A percentile compares a stretch with the other conserved stretches of the same genome.
Evolutionary conservation across 1,140 invertebrate species (phyloP).

Genomic region (Drosophila pachea): DNA sequence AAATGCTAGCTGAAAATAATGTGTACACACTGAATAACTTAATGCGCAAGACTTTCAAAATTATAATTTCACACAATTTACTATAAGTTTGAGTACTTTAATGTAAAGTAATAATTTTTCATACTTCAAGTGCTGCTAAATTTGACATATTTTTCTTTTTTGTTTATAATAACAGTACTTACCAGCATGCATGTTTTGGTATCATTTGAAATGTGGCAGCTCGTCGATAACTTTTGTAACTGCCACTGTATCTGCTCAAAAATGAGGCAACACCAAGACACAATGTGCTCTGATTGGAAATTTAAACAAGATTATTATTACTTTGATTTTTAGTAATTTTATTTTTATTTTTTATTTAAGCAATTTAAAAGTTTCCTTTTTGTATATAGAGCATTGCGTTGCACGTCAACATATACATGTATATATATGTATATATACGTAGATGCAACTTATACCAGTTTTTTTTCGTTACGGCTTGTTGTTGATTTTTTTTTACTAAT

Average conservation of each 20-base stretch:
- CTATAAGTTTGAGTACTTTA: too few species aligned
- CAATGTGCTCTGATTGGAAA: conserved; percentile 23
- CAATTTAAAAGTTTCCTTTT: conserved; percentile 67
- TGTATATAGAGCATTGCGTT: conserved; percentile 67
- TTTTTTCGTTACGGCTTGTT: conserved; percentile 21
- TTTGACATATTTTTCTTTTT: too few species aligned
- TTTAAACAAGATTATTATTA: neutral
- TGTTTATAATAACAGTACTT: too few species aligned
- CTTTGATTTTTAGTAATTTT: conserved; percentile 35
- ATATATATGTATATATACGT: conserved; percentile 31
- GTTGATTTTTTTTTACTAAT: conserved; percentile 52
- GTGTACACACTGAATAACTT: conserved; percentile 20
- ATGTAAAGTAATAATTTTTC: too few species aligned
- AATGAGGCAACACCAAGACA: neutral
- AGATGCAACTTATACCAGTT: conserved; percentile 21
- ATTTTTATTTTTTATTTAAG: conserved; percentile 62
- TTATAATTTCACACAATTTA: neutral
- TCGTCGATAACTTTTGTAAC: neutral
- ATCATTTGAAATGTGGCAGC: conserved; percentile 11
- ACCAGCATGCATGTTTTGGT: too few species aligned
- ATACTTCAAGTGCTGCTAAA: too few species aligned
- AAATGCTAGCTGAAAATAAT: neutral
- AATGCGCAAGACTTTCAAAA: conserved; percentile 11
- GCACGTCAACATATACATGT: conserved; percentile 54
- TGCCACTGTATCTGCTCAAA: neutral